Evolutionary conservation across 2,888 invertebrate genomes (phyloP).

Genomic region (Lingula anatina): DNA sequence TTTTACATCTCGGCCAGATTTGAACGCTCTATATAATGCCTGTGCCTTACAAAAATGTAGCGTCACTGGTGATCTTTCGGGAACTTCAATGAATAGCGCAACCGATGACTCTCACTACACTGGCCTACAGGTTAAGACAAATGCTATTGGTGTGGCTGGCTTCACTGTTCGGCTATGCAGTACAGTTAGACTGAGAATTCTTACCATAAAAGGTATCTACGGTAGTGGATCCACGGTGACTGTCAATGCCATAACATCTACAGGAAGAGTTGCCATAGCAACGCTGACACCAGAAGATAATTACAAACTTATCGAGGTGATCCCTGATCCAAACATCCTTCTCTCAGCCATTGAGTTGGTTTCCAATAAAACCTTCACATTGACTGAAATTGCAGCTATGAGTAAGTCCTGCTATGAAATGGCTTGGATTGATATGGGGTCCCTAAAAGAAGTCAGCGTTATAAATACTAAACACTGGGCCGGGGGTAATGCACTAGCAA

Average conservation of each 20-base stretch:
- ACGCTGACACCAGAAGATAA: constrained; percentile 10
- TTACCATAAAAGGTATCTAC: constrained; percentile 17
- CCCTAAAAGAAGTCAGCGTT: constrained; percentile 9
- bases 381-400: constrained; percentile 18
- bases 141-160: constrained; percentile 1
- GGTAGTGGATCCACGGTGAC: constrained; percentile 5
- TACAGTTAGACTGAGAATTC: constrained; percentile 5
- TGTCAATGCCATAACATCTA: no score
- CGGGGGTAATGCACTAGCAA: constrained; percentile 11
- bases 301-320: constrained; percentile 15
- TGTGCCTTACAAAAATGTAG: constrained; percentile 13
- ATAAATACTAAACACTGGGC: constrained; percentile 22
- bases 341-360: constrained; percentile 10
- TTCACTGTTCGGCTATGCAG: constrained; percentile 5
- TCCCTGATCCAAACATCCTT: constrained; percentile 3
- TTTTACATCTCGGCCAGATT: constrained; percentile 13
- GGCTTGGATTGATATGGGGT: constrained; percentile 17
- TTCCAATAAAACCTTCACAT: constrained; percentile 10
- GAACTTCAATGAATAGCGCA: constrained; percentile 5
- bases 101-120: constrained; percentile 18
- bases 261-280: no score
- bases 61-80: constrained; percentile 2
- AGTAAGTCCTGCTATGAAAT: constrained; percentile 17
- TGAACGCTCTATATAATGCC: constrained; percentile 15
- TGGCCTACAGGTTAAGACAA: constrained; percentile 2